Base-by-base conservation (phyloP, 1,140 invertebrate genomes). In the Sogatella furcifera region DNA sequence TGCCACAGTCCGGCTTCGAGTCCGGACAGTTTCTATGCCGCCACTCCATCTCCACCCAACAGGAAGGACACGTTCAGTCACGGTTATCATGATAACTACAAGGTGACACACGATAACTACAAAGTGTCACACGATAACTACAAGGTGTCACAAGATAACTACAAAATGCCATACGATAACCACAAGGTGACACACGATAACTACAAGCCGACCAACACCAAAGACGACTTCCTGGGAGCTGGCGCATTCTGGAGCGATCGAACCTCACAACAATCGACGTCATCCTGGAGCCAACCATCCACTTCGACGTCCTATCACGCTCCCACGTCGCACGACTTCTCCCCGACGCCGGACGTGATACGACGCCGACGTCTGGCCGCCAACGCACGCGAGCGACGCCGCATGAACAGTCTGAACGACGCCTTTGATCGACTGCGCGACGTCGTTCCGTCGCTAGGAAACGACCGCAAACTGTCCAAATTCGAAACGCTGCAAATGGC, bases 401-500 rank as follows among this genome's bases (percentile, higher is more conserved):
- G 89, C 21, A 92, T 92, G 89, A 88, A 89, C 68, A 85, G 86
- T 5, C 70, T 92, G 21, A 91, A 91, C 69, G 84, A 87, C 52
- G 89, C 89, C 0, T 92, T 91, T 70, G 88, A 92, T 69, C 77
- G 81, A 65, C 69, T 92, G 8, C 77, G 90, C 15, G 82, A 87
- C 66, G 89, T 92, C n/a, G 84, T 93, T 15, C 90, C 90, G 0
- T 82, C 80, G 55, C 74, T 88, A 14, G 85, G 85, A 2, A 81
- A 84, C 24, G 86, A 92, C 66, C 81, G 88, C 63, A 88, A 90
- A 69, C 74, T 92, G 4, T 90, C 88, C 65, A 93, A 93, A 72
- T 92, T 87, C 69, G 90, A 93, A 71, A 92, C 90, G 0, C 73
- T 93, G 11, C 89, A 92, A 77, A 90, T 92, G 88, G 90, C 90